phyloP scores from a whole-genome alignment of 2,888 invertebrate species.

The Idaea straminata region DNA sequence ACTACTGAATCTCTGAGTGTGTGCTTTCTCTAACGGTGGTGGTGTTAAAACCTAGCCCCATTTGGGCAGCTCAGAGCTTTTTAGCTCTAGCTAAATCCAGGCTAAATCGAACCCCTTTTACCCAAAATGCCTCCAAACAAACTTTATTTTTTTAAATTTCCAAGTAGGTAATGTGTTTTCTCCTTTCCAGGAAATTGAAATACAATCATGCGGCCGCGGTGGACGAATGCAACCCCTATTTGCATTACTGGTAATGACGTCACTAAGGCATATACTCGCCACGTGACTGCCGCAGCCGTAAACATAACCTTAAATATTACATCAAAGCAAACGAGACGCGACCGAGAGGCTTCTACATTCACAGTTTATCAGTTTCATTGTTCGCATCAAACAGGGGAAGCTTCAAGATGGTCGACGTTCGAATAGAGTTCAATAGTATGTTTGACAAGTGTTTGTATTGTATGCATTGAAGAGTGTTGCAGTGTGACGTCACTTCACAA shows the following conservation, averaged over 20 bases:
- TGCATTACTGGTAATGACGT: constrained; percentile 43
- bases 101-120: too few relatives aligned
- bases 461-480: constrained; percentile 31
- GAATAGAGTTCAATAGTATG: constrained; percentile 46
- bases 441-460: constrained; percentile 46
- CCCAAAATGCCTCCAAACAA: too few relatives aligned
- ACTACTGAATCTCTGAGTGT: too few relatives aligned
- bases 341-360: constrained; percentile 25
- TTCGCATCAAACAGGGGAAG: constrained; percentile 37
- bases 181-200: constrained; percentile 82
- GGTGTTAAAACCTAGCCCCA: too few relatives aligned
- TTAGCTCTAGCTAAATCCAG: too few relatives aligned
- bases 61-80: too few relatives aligned
- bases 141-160: too few relatives aligned
- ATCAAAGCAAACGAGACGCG: constrained; percentile 22
- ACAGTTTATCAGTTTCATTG: constrained; percentile 31
- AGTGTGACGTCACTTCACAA: constrained; percentile 18
- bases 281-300: constrained; percentile 63
- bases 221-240: constrained; percentile 44
- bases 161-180: background rate
- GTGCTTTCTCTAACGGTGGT: too few relatives aligned
- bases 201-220: constrained; percentile 81
- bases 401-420: constrained; percentile 45
- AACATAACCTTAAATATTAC: constrained; percentile 32
- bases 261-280: constrained; percentile 44